These are phyloP conservation scores for Lithophane leautieri DNA, from an alignment of 2,888 invertebrate genomes.

Conservation along the genomic window DNA sequence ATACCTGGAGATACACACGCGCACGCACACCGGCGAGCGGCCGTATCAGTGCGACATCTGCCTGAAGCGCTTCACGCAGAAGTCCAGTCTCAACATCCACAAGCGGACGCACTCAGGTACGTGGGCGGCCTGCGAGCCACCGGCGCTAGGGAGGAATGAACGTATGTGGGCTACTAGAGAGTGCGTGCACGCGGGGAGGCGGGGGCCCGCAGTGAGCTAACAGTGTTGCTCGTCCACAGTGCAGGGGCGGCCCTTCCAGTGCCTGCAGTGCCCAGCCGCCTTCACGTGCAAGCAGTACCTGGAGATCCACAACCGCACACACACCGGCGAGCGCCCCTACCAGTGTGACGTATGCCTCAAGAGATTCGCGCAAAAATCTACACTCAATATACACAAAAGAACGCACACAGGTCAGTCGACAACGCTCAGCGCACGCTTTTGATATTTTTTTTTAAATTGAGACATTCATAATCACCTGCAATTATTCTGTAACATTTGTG, in stretches of 20 bases:
- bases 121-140: slow-evolving; percentile 71
- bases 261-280: slow-evolving; percentile 90
- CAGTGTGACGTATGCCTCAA: slow-evolving; percentile 94
- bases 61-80: slow-evolving; percentile 95
- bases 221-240: slow-evolving; percentile 81
- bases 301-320: slow-evolving; percentile 90
- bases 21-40: slow-evolving; percentile 91
- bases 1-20: slow-evolving; percentile 91
- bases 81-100: slow-evolving; percentile 95
- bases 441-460: slow-evolving; percentile 43
- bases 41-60: slow-evolving; percentile 94
- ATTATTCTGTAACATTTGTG: slow-evolving; percentile 36
- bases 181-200: slow-evolving; percentile 67
- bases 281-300: slow-evolving; percentile 91
- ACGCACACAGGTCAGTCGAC: slow-evolving; percentile 92
- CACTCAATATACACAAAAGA: slow-evolving; percentile 95
- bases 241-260: slow-evolving; percentile 91
- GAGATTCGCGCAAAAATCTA: slow-evolving; percentile 95
- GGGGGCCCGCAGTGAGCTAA: slow-evolving; percentile 64
- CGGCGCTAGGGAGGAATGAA: slow-evolving; percentile 73
- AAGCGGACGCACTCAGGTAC: slow-evolving; percentile 94
- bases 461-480: slow-evolving; percentile 56
- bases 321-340: slow-evolving; percentile 90
- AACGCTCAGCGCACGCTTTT: slow-evolving; percentile 55
- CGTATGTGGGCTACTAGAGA: slow-evolving; percentile 78